Percentiles rank a stretch among this genome's conserved stretches.
Evolutionary conservation across 2,113 vertebrate species (phyloP).

Genomic region (Chamaea fasciata): DNA sequence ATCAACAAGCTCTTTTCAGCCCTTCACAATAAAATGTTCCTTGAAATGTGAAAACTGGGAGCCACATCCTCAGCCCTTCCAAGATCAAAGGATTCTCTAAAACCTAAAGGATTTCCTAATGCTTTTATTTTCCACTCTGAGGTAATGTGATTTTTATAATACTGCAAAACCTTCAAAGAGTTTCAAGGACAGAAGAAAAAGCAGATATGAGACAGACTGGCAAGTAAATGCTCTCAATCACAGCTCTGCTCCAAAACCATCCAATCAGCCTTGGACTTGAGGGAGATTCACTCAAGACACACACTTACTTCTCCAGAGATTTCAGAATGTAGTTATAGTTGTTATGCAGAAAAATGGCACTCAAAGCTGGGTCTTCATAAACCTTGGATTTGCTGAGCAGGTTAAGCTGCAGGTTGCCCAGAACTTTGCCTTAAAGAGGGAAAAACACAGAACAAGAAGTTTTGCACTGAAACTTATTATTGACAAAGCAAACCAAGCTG

Average conservation of each 20-base stretch:
- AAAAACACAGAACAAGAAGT: neutral
- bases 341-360: conserved; percentile 96
- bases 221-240: neutral
- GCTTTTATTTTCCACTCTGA: neutral
- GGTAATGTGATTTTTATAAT: neutral
- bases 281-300: neutral
- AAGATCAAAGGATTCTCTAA: conserved; percentile 14
- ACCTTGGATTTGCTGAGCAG: conserved; percentile 96
- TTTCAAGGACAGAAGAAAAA: neutral
- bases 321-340: conserved; percentile 99
- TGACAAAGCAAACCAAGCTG: neutral
- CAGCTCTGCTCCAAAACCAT: neutral
- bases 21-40: neutral
- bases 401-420: conserved; percentile 96
- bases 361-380: conserved; percentile 92
- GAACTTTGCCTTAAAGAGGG: conserved; percentile 84
- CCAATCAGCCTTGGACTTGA: neutral
- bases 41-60: neutral
- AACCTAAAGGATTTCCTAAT: neutral
- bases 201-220: neutral
- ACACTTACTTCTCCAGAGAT: conserved; percentile 92
- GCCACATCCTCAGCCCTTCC: neutral
- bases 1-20: neutral
- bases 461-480: neutral
- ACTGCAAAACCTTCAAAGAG: neutral